A percentile compares a stretch with the other conserved stretches of the same genome.
Conservation (phyloP, 2,113 vertebrate genomes). For the Tenebrosternarchus preto region DNA sequence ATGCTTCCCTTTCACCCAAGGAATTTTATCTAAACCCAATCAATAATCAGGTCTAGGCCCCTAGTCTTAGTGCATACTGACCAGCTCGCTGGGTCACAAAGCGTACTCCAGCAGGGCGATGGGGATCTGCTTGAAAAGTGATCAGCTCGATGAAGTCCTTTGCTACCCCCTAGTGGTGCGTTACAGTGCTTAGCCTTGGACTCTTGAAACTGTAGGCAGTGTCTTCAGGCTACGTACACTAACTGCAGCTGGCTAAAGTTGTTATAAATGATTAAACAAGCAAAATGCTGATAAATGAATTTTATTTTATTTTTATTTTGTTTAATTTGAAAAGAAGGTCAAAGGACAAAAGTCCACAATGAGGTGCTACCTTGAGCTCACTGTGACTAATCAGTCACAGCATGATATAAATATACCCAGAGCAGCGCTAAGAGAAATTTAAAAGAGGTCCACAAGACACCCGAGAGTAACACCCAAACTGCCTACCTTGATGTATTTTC, state of each 20-base stretch:
- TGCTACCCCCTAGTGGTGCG: slow-evolving; percentile 29
- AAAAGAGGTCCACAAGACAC: background rate
- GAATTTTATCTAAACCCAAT: background rate
- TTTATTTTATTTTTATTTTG: background rate
- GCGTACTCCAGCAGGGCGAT: no score
- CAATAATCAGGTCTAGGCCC: background rate
- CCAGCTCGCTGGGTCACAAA: background rate
- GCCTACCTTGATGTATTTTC: background rate
- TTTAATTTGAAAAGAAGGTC: background rate
- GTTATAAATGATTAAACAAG: background rate
- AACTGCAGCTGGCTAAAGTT: no score
- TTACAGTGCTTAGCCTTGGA: background rate
- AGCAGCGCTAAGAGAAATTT: background rate
- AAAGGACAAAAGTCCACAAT: background rate
- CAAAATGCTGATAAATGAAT: background rate
- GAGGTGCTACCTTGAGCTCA: no score
- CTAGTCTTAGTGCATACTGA: background rate
- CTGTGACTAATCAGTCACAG: background rate
- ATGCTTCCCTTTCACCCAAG: background rate
- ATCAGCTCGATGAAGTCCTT: background rate
- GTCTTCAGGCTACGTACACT: no score
- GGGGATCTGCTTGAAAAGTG: background rate
- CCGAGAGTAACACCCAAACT: background rate
- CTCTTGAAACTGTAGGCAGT: no score
- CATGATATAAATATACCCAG: no score